Conservation (phyloP, 30 jellyfish, hydroid and myxozoan species). For the Pelagia noctiluca region DNA sequence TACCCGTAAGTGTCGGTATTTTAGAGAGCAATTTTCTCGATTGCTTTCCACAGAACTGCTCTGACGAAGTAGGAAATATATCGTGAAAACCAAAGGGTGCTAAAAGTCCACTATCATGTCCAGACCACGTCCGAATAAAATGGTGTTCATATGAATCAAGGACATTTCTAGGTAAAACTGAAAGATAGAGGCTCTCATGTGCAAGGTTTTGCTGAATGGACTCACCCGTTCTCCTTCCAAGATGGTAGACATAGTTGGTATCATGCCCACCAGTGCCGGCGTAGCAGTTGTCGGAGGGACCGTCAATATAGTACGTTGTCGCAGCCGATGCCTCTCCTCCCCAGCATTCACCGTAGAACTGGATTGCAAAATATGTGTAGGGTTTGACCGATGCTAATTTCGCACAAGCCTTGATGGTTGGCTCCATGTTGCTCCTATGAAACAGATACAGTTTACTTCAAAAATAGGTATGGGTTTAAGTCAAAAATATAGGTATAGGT, state of each 20-base stretch:
- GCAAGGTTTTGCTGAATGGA: not conserved
- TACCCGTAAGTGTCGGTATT: not conserved
- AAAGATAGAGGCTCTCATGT: no score
- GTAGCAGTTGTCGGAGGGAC: slow-evolving; percentile 69
- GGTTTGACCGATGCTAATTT: slow-evolving; percentile 8
- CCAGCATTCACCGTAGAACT: slow-evolving; percentile 90
- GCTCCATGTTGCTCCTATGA: slow-evolving; percentile 56
- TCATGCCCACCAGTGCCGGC: slow-evolving; percentile 76
- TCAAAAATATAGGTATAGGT: no score
- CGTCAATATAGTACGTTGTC: slow-evolving; percentile 57
- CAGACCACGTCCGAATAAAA: no score
- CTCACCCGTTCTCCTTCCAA: slow-evolving; percentile 77
- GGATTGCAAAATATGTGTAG: slow-evolving; percentile 66
- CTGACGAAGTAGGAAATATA: not conserved
- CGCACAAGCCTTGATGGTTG: slow-evolving; percentile 71
- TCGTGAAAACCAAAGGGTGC: not conserved
- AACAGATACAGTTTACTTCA: not conserved
- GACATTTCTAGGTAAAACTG: no score
- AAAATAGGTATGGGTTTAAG: no score
- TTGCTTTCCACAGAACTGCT: not conserved
- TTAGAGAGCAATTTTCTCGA: not conserved
- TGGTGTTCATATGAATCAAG: no score
- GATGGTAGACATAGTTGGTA: slow-evolving; percentile 74
- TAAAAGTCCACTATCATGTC: not conserved
- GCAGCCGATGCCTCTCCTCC: slow-evolving; percentile 71